These are phyloP conservation scores for Hypanus sabinus DNA, from an alignment of 2,113 vertebrate species.

Conservation along the genomic window DNA sequence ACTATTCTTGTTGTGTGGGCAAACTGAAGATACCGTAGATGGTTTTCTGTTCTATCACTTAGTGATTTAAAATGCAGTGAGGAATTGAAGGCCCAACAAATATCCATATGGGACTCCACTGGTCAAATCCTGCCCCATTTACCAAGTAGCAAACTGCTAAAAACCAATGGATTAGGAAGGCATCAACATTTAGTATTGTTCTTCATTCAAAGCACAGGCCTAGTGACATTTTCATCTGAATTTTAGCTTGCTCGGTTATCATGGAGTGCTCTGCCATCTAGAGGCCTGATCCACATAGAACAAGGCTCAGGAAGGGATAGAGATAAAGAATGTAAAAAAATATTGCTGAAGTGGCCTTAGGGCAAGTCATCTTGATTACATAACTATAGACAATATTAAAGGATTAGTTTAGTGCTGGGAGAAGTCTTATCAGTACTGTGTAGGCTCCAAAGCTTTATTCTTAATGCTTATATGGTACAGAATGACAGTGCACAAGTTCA, in stretches of 20 bases:
- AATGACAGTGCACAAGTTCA: not conserved
- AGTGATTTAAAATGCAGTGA: too few species aligned
- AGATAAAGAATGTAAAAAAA: not conserved
- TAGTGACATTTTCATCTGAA: not conserved
- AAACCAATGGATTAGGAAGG: not conserved
- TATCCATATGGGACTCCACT: too few species aligned
- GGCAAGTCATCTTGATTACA: not conserved
- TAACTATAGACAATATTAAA: not conserved
- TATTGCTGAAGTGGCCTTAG: not conserved
- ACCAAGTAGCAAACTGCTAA: not conserved
- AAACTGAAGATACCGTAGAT: too few species aligned
- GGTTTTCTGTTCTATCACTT: too few species aligned
- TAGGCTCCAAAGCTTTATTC: not conserved
- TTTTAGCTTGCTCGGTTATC: not conserved
- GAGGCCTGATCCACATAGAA: not conserved
- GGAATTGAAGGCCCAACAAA: too few species aligned
- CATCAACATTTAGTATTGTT: not conserved
- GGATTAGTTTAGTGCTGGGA: not conserved
- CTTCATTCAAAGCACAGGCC: not conserved
- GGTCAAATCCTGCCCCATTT: too few species aligned
- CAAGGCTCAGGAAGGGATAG: not conserved
- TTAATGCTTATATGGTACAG: not conserved
- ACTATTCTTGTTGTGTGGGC: too few species aligned
- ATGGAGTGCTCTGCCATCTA: slow-evolving; percentile 15
- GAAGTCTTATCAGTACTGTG: not conserved